Base-by-base conservation (phyloP, 2,797 vertebrate species). In the Crenichthys baileyi region DNA sequence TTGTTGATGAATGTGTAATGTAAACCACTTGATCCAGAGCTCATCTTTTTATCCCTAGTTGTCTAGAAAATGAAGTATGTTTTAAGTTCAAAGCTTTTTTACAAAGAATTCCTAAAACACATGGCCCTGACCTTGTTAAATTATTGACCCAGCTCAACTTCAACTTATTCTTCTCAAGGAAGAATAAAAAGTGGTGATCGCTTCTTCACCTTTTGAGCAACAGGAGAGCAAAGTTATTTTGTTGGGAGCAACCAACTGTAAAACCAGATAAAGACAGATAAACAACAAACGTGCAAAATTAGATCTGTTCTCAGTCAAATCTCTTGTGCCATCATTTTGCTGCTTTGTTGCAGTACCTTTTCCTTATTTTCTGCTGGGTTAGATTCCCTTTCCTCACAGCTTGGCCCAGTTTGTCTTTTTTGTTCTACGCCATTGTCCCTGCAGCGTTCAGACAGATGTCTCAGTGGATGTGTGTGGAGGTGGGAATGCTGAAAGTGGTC, bases 321-420 rank as follows among this genome's bases (percentile, higher is more conserved):
- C 76, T 68, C 73, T 77, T 1, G 79, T 75, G 79, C 16, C n/a
- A 13, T 75, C 82, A 18, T 76, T 24, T 68, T 77, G 77, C 56
- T 36, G 53, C 68, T 24, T 41, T 55, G 73, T 39, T 83, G 81
- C 26, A 22, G 56, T 70, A 70, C 78, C 85, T 86, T 85, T 11
- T 26, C 6, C 7, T 4, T 11, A 29, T 26, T 83, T 79, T 83
- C 72, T 87, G 81, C 78, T 84, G 79, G 80, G 80, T 82, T 85
- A 80, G 74, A 85, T 86, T 82, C 76, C 78, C 31, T 86, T 78
- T 81, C 77, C 78, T 60, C 48, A 80, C 79, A 76, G 79, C 84
- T 78, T 92, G 86, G 84, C 92, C 85, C 87, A 84, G 79, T 91
- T 88, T 78, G 70, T 73, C 53, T 24, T 22, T 39, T 46, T 22